phyloP scores from a whole-genome alignment of 23 tunicate species.

The Aplidium turbinatum region DNA sequence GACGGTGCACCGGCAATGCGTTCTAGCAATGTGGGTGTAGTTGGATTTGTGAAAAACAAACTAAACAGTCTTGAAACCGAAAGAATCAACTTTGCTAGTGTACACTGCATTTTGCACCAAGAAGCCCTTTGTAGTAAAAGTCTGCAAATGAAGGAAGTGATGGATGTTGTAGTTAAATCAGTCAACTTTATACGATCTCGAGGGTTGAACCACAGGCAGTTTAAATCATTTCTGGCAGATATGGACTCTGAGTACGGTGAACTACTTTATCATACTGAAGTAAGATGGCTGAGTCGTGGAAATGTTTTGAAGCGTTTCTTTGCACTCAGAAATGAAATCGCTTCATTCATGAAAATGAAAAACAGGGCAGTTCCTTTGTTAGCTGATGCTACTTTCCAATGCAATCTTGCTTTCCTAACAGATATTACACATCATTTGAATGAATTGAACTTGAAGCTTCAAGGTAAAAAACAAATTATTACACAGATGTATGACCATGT shows the following conservation, averaged over 20 bases:
- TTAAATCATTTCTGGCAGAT: conserved; percentile 36
- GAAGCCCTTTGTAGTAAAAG: conserved; percentile 33
- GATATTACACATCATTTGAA: conserved; percentile 45
- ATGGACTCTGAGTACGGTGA: conserved; percentile 61
- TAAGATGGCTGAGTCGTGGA: conserved; percentile 58
- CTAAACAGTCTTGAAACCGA: neutral
- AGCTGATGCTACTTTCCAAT: conserved; percentile 23
- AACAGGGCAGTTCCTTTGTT: conserved; percentile 32
- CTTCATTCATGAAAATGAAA: conserved; percentile 45
- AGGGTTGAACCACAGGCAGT: conserved; percentile 51
- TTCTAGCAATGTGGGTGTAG: conserved; percentile 28
- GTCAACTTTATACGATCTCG: conserved; percentile 34
- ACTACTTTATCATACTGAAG: conserved; percentile 44
- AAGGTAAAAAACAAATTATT: conserved; percentile 46
- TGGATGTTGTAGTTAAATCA: conserved; percentile 46
- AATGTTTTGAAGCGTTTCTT: too few relatives aligned
- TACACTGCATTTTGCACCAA: conserved; percentile 18
- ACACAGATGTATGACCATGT: conserved; percentile 39
- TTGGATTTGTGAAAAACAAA: conserved; percentile 19
- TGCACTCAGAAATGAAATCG: conserved; percentile 50
- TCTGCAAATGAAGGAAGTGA: conserved; percentile 44
- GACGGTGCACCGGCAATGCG: conserved; percentile 61
- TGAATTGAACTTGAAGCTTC: conserved; percentile 25
- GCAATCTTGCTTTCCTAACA: conserved; percentile 41
- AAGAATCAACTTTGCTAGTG: neutral